phyloP scores from a whole-genome alignment of 2,797 vertebrate genomes.

The Pipistrellus pipistrellus region DNA sequence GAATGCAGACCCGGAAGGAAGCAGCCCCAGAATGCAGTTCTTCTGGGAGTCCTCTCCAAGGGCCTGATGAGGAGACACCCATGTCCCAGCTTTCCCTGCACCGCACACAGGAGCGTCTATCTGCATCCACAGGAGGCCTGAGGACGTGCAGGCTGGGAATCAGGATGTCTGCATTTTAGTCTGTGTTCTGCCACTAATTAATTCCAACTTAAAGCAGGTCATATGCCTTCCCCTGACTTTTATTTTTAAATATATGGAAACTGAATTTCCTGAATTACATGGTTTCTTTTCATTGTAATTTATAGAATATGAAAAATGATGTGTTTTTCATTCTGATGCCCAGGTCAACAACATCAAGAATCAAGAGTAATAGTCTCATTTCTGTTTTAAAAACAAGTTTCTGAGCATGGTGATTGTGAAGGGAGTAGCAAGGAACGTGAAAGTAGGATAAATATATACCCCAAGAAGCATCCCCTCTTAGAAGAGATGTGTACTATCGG shows the following conservation, averaged over 20 bases:
- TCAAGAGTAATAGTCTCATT: background rate
- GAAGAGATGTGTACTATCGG: rapidly evolving
- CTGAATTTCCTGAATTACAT: background rate
- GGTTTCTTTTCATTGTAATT: background rate
- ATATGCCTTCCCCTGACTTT: background rate
- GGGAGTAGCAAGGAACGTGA: background rate
- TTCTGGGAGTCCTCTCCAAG: background rate
- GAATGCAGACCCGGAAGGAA: background rate
- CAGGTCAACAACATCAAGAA: background rate
- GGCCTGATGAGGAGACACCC: background rate
- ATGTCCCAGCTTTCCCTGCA: background rate
- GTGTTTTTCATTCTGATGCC: background rate
- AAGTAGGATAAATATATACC: background rate
- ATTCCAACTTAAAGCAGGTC: background rate
- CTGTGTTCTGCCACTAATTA: background rate
- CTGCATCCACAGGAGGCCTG: background rate
- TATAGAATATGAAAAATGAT: background rate
- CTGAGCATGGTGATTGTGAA: background rate
- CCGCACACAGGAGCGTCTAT: background rate
- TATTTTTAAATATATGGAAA: background rate
- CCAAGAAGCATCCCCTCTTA: background rate
- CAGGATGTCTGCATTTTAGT: background rate
- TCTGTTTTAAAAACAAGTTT: background rate
- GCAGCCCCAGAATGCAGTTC: background rate
- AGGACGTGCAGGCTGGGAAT: background rate